Evolutionary conservation across 2,113 vertebrate genomes (phyloP), one percentile per base, ranked within the genome.

Genomic region (Raja brachyura): DNA sequence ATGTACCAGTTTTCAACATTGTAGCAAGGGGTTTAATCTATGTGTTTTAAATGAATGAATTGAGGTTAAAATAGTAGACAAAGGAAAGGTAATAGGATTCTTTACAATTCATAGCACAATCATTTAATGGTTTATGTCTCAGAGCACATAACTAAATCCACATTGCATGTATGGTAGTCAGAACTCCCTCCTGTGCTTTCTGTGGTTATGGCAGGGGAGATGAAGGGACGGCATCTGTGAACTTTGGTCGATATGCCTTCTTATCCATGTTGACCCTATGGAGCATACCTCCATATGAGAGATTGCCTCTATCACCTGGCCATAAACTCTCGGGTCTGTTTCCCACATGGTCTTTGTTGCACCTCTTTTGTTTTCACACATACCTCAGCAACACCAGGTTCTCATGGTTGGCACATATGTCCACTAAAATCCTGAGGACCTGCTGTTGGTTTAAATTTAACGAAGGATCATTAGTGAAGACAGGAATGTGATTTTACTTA

Each of bases 301-400:
- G 83, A 88, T 88, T 88, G 83, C 83, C 28, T 63, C 83, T 31
- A 88, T 88, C 83, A 88, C 83, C 83, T 88, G 83, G 83, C 59
- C 83, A 66, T 88, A 88, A 88, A 88, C 83, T 88, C 83, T 88
- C 13, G 59, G n/a, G 83, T 88, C 83, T 88, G 83, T 63, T 88
- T 88, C 83, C 83, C 83, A 88, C 83, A 88, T 88, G 83, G 83
- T 88, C 83, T 61, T 88, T 66, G 61, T 88, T 63, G 59, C 83
- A 88, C 83, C 83, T 88, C 83, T 63, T 88, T 88, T 63, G n/a
- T 88, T 88, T 88, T 88, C 83, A 88, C 83, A 88, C 83, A 88
- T 88, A 63, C 59, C 83, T 88, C 59, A 88, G 59, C 59, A 88
- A 88, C 56, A 88, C 83, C 83, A 88, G 83, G 14, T 63, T 88